Evolutionary conservation across 53 echinoderm and acorn worm genomes (phyloP), one percentile per base, ranked within the genome.

Genomic region (Temnopleurus reevesii): DNA sequence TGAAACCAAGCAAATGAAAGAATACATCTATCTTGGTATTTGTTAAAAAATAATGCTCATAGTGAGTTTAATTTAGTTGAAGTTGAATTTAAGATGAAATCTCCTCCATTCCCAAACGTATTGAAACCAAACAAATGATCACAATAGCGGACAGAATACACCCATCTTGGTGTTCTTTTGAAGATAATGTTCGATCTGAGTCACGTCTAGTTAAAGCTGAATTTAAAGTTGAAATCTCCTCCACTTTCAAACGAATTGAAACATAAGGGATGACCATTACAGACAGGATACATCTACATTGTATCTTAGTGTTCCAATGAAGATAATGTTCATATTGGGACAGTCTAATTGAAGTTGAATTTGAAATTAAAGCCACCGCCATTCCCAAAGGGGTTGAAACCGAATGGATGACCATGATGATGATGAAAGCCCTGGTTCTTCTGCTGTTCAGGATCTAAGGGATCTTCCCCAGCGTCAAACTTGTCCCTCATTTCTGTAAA

Each of bases 351-450:
- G 49, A 47, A 79, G 28, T 79, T 47, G 30, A 79, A 79, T 49
- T 79, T 94, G 15, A 94, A 95, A 24, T 90, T 84, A 46, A 90
- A 92, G 2, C 86, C 63, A 28, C 93, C 88, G 0, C 97, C 97
- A 13, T 94, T 90, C 31, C 95, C 97, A 46, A 98, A 98, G 0
- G 98, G 98, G 58, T 98, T 98, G 84, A 95, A 98, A 12, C 97
- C 97, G 28, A 97, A 97, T 35, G 97, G 97, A 45, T 91, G 90
- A 19, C 95, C 95, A 90, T 94, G 95, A 17, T 95, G 93, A 90
- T 94, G 95, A 17, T 95, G 93, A 55, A 91, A 91, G 43, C 90
- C 89, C 17, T 90, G 89, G 55, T 80, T 84, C 71, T 95, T 95
- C 47, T 96, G 95, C 45, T 95, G 94, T 58, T 98, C 98, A 8